Evolutionary conservation across 2,113 vertebrate genomes (phyloP).

Genomic region (Prietella phreatophila): DNA sequence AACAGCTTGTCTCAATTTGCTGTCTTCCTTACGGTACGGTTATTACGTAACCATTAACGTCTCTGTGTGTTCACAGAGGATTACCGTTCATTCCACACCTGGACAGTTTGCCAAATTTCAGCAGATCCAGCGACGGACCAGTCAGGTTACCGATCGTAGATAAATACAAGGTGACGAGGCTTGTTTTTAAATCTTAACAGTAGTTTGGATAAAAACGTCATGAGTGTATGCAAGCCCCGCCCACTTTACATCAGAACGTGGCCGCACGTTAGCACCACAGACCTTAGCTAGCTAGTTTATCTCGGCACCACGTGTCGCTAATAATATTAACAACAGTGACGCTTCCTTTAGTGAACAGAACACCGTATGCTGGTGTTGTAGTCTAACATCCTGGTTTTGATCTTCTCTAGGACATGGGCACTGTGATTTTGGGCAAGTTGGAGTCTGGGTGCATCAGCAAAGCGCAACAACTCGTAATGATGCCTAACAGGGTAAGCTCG

Average conservation of each 20-base stretch:
- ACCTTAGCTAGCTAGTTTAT: too few species aligned
- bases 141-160: conserved; percentile 91
- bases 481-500: conserved; percentile 93
- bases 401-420: conserved; percentile 90
- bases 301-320: too few species aligned
- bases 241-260: background rate
- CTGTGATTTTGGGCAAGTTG: conserved; percentile 93
- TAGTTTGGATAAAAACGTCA: too few species aligned
- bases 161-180: conserved; percentile 82
- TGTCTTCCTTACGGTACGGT: background rate
- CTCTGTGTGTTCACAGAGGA: conserved; percentile 70
- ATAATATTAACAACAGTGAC: too few species aligned
- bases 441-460: conserved; percentile 94
- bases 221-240: background rate
- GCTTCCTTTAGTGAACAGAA: background rate
- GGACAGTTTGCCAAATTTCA: conserved; percentile 90
- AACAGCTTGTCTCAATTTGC: background rate
- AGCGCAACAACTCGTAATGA: conserved; percentile 97
- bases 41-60: background rate
- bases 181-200: background rate
- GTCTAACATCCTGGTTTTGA: background rate
- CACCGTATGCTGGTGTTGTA: background rate
- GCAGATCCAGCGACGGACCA: conserved; percentile 84
- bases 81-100: conserved; percentile 91
- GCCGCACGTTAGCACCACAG: too few species aligned